A percentile compares a stretch with the other conserved stretches of the same genome.
Evolutionary conservation across 1,140 invertebrate genomes (phyloP).

Genomic region (Halesus radiatus): DNA sequence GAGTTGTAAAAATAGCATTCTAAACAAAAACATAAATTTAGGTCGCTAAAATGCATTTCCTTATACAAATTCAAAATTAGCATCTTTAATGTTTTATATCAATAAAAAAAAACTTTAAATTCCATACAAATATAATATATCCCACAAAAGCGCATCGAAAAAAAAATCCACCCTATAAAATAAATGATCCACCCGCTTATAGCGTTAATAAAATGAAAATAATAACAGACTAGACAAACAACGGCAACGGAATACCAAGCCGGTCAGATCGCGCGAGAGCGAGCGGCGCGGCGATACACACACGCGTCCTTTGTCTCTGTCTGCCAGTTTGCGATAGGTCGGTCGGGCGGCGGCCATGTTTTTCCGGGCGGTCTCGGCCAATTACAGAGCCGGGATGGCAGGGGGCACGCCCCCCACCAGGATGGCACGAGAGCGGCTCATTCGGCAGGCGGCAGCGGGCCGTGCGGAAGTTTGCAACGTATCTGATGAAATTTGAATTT

Average conservation of each 20-base stretch:
- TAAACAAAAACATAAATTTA: no score
- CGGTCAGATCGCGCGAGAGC: background rate
- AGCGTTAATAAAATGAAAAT: background rate
- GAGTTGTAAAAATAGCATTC: no score
- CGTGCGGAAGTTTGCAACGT: background rate
- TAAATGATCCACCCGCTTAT: no score
- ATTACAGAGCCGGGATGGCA: background rate
- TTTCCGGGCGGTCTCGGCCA: conserved; percentile 8
- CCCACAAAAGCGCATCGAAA: no score
- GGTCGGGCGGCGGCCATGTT: conserved; percentile 20
- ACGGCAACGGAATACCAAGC: background rate
- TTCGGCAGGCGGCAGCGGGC: conserved; percentile 4
- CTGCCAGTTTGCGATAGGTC: background rate
- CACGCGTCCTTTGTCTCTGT: background rate
- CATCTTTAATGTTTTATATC: no score
- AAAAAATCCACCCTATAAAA: no score
- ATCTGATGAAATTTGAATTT: background rate
- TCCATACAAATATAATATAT: no score
- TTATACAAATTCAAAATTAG: no score
- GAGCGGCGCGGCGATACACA: background rate
- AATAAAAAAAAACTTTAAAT: no score
- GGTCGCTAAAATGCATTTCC: no score
- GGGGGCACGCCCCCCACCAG: background rate
- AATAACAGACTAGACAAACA: conserved; percentile 39
- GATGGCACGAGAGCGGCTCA: background rate